phyloP scores from a whole-genome alignment of 2,888 invertebrate genomes.

The Pammene fasciana region DNA sequence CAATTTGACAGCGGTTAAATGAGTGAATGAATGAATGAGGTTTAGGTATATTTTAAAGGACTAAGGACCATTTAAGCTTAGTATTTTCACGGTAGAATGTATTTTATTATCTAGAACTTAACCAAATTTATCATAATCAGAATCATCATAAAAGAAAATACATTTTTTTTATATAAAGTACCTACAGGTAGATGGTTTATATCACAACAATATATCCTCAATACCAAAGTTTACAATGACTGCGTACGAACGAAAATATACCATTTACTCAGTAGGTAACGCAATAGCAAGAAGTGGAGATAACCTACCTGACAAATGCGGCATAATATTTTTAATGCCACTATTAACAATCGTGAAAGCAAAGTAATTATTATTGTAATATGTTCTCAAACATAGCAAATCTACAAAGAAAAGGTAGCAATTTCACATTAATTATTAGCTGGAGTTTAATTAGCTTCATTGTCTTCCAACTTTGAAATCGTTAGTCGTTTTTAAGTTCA shows the following conservation, averaged over 20 bases:
- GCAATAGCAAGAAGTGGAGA: background rate
- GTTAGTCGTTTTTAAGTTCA: conserved; percentile 22
- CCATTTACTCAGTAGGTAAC: background rate
- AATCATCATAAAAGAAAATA: no score
- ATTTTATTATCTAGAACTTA: no score
- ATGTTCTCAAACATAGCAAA: conserved; percentile 20
- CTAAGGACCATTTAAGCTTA: no score
- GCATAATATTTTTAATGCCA: conserved; percentile 7
- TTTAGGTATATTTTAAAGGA: no score
- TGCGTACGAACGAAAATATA: no score
- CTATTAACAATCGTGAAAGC: conserved; percentile 24
- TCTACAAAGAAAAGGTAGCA: conserved; percentile 25
- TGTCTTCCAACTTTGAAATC: conserved; percentile 19
- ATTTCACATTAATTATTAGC: conserved; percentile 27
- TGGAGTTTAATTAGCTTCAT: conserved; percentile 17
- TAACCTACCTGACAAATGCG: conserved; percentile 4
- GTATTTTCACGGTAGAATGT: no score
- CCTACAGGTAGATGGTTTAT: no score
- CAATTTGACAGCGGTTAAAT: conserved; percentile 3
- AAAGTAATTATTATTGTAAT: conserved; percentile 7
- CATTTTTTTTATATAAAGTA: no score
- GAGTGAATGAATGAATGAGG: background rate
- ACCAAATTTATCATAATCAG: no score
- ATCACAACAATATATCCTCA: no score
- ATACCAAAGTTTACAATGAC: no score